Evolutionary conservation across 2,888 invertebrate species (phyloP).

Genomic region (Palloptera scutellata): DNA sequence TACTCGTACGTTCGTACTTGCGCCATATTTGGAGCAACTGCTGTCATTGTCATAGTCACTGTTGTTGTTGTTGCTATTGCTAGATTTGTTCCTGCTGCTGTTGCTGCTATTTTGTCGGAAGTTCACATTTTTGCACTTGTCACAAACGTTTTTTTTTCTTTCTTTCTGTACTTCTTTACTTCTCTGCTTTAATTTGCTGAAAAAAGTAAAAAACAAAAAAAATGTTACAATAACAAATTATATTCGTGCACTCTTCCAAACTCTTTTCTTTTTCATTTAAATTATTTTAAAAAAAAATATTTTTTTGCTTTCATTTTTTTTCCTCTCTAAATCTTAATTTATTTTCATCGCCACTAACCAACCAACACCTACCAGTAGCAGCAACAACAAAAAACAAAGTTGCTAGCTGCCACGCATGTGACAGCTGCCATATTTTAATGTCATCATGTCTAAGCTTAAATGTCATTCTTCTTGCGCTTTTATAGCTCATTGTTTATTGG

Average conservation of each 20-base stretch:
- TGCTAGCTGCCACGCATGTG: conserved; percentile 21
- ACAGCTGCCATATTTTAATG: conserved; percentile 34
- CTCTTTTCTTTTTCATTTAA: background rate
- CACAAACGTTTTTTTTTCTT: conserved; percentile 24
- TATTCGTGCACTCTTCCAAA: background rate
- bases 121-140: conserved; percentile 36
- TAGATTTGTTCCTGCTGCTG: conserved; percentile 4
- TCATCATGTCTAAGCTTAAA: conserved; percentile 11
- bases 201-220: background rate
- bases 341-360: conserved; percentile 1
- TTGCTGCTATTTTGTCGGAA: conserved; percentile 27
- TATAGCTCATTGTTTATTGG: no score
- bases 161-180: conserved; percentile 14
- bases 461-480: no score
- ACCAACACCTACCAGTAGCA: conserved; percentile 15
- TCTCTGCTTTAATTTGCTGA: conserved; percentile 7
- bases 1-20: background rate
- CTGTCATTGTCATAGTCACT: conserved; percentile 37
- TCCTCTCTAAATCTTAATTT: conserved; percentile 9
- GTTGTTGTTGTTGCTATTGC: conserved; percentile 21
- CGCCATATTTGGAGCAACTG: conserved; percentile 15
- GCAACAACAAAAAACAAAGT: conserved; percentile 25
- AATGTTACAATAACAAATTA: background rate
- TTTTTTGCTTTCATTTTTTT: background rate
- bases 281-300: background rate